A percentile compares a stretch with the other conserved stretches of the same genome.
These are phyloP conservation scores for Macropis europaea DNA, from an alignment of 2,888 invertebrate genomes.

Conservation along the genomic window DNA sequence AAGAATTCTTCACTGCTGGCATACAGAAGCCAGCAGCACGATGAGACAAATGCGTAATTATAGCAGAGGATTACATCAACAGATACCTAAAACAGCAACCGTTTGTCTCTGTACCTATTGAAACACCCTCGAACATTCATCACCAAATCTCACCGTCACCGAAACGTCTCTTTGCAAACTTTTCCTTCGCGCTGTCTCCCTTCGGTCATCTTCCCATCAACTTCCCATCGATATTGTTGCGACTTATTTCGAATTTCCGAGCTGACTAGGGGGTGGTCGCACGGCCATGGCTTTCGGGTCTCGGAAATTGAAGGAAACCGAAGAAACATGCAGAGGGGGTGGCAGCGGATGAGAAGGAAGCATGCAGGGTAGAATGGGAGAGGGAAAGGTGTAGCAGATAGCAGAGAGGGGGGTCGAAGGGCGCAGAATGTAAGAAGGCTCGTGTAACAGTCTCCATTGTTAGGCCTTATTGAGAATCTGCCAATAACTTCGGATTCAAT, in stretches of 20 bases:
- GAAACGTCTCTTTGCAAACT: too few relatives aligned
- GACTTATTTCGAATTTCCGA: conserved; percentile 53
- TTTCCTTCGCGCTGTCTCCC: too few relatives aligned
- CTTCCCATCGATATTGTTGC: conserved; percentile 30
- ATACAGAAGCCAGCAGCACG: too few relatives aligned
- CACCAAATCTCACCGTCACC: too few relatives aligned
- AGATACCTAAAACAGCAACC: too few relatives aligned
- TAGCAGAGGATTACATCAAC: too few relatives aligned
- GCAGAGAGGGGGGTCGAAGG: conserved; percentile 24
- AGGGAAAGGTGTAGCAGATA: conserved; percentile 24
- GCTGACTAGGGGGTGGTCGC: conserved; percentile 1
- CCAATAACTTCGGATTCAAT: conserved; percentile 69
- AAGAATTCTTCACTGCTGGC: too few relatives aligned
- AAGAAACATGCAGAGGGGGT: conserved; percentile 32
- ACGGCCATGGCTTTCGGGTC: conserved; percentile 20
- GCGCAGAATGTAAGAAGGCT: conserved; percentile 46
- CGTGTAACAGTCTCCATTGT: conserved; percentile 67
- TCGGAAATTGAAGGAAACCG: conserved; percentile 49
- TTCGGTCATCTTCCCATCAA: not conserved
- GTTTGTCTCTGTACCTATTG: too few relatives aligned
- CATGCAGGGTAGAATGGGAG: conserved; percentile 4
- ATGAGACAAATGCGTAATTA: too few relatives aligned
- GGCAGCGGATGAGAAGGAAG: conserved; percentile 2
- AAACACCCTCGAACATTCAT: too few relatives aligned
- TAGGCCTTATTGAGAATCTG: conserved; percentile 69